These are phyloP conservation scores for Elysia chlorotica DNA, from an alignment of 1,140 invertebrate species.

Conservation along the genomic window DNA sequence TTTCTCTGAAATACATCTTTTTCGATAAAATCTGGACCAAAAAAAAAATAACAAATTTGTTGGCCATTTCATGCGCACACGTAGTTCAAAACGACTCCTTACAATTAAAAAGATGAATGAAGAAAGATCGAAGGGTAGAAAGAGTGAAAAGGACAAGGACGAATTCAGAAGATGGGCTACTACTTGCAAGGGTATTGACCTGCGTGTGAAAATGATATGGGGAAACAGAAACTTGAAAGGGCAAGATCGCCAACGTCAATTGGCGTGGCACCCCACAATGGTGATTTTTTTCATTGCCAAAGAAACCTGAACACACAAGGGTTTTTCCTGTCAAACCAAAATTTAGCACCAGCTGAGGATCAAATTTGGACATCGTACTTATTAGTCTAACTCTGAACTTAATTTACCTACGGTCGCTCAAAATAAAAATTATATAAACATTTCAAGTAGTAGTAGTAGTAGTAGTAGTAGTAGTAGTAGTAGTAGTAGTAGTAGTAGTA, in stretches of 20 bases:
- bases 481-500: not conserved
- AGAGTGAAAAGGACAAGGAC: not conserved
- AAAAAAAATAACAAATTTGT: not conserved
- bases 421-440: not conserved
- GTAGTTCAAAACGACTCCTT: not conserved
- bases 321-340: not conserved
- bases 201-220: not conserved
- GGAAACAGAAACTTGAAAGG: not conserved
- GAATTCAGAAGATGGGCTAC: not conserved
- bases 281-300: not conserved
- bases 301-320: not conserved
- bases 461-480: conserved; percentile 9
- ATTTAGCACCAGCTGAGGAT: too few relatives aligned
- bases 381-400: too few relatives aligned
- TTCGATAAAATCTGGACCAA: not conserved
- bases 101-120: not conserved
- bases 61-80: too few relatives aligned
- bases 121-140: not conserved
- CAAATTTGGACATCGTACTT: too few relatives aligned
- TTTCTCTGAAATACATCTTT: not conserved
- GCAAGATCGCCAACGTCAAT: not conserved
- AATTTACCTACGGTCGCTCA: not conserved
- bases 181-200: not conserved
- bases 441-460: conserved; percentile 1
- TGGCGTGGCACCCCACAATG: not conserved